Percentiles rank a stretch among this genome's conserved stretches.
Evolutionary conservation across 2,113 vertebrate genomes (phyloP).

Genomic region (Tricholaema leucomelas): DNA sequence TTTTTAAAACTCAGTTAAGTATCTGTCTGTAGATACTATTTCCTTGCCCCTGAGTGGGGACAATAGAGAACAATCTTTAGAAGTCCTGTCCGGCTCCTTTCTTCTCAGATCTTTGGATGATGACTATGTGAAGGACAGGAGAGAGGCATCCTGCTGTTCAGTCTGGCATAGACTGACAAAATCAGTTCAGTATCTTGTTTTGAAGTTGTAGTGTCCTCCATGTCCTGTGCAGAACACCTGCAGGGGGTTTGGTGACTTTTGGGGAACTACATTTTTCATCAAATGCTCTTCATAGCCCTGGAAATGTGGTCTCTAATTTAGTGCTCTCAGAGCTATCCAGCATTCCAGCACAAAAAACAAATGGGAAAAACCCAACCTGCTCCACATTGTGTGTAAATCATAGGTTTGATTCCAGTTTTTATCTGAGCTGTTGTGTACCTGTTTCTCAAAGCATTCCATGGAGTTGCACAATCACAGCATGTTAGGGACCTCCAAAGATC

Average conservation of each 20-base stretch:
- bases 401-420: neutral
- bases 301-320: neutral
- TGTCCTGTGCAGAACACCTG: neutral
- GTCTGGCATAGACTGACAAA: neutral
- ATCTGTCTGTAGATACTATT: neutral
- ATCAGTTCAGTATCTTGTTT: neutral
- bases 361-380: neutral
- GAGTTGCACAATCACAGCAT: neutral
- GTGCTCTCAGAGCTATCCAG: neutral
- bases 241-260: neutral
- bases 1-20: neutral
- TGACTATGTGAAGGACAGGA: neutral
- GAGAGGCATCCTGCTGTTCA: neutral
- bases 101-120: neutral
- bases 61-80: neutral
- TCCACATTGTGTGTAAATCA: too few relatives aligned
- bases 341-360: too few relatives aligned
- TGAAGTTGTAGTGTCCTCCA: rapidly evolving
- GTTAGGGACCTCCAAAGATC: too few relatives aligned
- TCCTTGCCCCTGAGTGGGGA: neutral
- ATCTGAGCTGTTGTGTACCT: neutral
- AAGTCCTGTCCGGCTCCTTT: neutral
- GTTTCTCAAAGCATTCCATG: neutral
- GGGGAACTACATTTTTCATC: rapidly evolving
- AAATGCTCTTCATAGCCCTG: neutral